A percentile compares a stretch with the other conserved stretches of the same genome.
Conservation (phyloP, 2,888 invertebrate species). For the Eretmocerus hayati region DNA sequence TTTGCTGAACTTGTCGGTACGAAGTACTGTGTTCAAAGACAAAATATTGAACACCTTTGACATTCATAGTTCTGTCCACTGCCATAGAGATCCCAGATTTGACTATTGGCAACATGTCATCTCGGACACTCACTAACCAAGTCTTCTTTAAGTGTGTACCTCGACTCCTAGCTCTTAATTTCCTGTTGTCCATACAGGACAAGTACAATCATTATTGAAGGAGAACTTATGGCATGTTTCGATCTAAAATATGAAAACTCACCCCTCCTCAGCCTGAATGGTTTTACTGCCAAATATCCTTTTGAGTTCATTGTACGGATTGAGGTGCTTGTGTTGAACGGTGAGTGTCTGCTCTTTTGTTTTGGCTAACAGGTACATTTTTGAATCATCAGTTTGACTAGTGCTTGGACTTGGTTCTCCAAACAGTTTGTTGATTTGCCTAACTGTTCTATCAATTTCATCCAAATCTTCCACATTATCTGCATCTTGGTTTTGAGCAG, state of each 20-base stretch:
- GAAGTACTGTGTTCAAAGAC: slow-evolving; percentile 66
- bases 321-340: slow-evolving; percentile 65
- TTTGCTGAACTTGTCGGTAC: slow-evolving; percentile 67
- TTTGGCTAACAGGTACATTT: slow-evolving; percentile 17
- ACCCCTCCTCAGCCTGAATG: slow-evolving; percentile 60
- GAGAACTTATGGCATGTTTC: background rate
- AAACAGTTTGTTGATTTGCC: slow-evolving; percentile 61
- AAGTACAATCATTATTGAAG: slow-evolving; percentile 9
- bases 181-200: no score
- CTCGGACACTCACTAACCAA: slow-evolving; percentile 63
- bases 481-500: slow-evolving; percentile 7
- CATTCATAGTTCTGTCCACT: slow-evolving; percentile 47
- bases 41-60: slow-evolving; percentile 56
- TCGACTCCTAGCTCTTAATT: slow-evolving; percentile 53
- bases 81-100: slow-evolving; percentile 70
- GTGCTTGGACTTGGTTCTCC: slow-evolving; percentile 50
- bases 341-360: slow-evolving; percentile 51
- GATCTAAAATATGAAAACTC: slow-evolving; percentile 18
- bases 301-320: slow-evolving; percentile 73
- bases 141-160: slow-evolving; percentile 57
- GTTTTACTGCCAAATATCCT: slow-evolving; percentile 75
- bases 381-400: slow-evolving; percentile 27
- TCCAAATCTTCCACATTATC: slow-evolving; percentile 47
- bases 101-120: slow-evolving; percentile 64
- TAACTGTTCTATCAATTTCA: slow-evolving; percentile 61